A percentile compares a stretch with the other conserved stretches of the same genome.
These are phyloP conservation scores for Meteorus sp. DNA, from an alignment of 1,140 invertebrate genomes.

Conservation along the genomic window DNA sequence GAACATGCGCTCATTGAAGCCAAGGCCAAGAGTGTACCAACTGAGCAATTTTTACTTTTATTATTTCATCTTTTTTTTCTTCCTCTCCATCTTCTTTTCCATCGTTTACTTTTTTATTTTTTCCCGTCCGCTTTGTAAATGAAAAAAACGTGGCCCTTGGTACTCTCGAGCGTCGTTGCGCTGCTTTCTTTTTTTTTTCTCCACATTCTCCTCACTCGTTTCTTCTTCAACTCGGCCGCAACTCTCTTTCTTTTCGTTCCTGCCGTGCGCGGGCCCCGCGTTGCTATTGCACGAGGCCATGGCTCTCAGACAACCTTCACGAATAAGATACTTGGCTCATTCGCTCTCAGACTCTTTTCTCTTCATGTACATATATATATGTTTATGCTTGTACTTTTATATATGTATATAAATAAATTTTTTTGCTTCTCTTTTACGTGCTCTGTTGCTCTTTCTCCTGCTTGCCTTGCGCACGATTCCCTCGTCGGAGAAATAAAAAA, in stretches of 20 bases:
- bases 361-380: too few species aligned
- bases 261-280: neutral
- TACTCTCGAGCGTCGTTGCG: slow-evolving; percentile 16
- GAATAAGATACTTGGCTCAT: too few species aligned
- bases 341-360: too few species aligned
- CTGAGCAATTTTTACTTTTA: neutral
- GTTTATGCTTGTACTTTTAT: too few species aligned
- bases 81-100: neutral
- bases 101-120: slow-evolving; percentile 25
- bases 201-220: slow-evolving; percentile 27
- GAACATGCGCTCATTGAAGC: slow-evolving; percentile 2
- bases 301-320: slow-evolving; percentile 23
- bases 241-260: slow-evolving; percentile 17
- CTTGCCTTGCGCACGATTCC: too few species aligned
- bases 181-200: slow-evolving; percentile 27
- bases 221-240: slow-evolving; percentile 46
- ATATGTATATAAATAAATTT: too few species aligned
- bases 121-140: slow-evolving; percentile 26
- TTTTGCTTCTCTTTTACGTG: too few species aligned
- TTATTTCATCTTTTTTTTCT: slow-evolving; percentile 21
- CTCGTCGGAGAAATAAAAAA: too few species aligned
- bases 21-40: neutral
- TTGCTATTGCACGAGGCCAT: slow-evolving; percentile 20
- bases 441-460: too few species aligned
- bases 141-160: too few species aligned